phyloP scores from a whole-genome alignment of 2,797 vertebrate species.

The Rhinophrynus dorsalis region DNA sequence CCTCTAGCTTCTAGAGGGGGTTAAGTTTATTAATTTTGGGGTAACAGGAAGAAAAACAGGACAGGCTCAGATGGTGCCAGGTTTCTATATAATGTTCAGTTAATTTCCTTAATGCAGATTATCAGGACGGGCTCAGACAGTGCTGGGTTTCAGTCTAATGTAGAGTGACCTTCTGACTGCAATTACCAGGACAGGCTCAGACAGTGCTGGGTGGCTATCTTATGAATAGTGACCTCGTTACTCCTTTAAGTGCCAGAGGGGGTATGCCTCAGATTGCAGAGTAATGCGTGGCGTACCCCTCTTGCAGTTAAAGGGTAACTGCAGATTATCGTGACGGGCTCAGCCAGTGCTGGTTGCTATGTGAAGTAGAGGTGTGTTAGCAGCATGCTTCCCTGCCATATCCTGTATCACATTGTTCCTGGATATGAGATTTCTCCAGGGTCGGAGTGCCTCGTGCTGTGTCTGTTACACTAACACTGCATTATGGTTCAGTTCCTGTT shows the following conservation, averaged over 20 bases:
- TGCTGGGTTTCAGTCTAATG: too few relatives aligned
- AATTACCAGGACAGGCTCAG: too few relatives aligned
- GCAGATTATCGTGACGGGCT: not conserved
- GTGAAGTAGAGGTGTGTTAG: not conserved
- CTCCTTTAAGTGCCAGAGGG: too few relatives aligned
- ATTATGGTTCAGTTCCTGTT: not conserved
- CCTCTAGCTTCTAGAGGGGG: too few relatives aligned
- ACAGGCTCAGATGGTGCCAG: not conserved
- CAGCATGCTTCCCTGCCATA: constrained; percentile 12
- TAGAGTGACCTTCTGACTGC: too few relatives aligned
- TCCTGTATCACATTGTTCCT: not conserved
- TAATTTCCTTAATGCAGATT: not conserved
- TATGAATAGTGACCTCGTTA: too few relatives aligned
- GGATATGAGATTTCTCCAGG: not conserved
- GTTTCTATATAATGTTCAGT: not conserved
- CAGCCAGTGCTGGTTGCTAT: not conserved
- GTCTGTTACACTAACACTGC: not conserved
- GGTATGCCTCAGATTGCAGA: too few relatives aligned
- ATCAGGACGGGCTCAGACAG: not conserved
- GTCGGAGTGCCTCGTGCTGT: not conserved
- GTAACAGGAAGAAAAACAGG: not conserved
- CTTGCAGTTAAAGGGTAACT: too few relatives aligned
- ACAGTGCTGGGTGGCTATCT: too few relatives aligned
- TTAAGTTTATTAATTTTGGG: too few relatives aligned
- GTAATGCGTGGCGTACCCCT: too few relatives aligned